Evolutionary conservation across 1,140 invertebrate genomes (phyloP).

Genomic region (Camponotus vicinus): DNA sequence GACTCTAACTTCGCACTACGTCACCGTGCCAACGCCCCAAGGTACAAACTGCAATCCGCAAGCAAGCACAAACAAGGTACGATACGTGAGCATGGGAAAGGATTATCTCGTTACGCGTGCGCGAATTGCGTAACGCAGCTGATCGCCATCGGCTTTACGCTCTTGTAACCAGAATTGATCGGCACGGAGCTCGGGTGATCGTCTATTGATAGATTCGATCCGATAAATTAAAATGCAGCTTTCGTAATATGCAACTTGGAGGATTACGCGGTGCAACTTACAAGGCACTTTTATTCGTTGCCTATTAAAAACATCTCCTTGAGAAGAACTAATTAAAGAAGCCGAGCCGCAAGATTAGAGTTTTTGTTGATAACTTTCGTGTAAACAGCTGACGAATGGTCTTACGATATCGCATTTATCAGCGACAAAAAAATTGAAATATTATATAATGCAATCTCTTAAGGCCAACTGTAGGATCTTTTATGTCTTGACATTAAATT

Average conservation of each 20-base stretch:
- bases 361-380: slow-evolving; percentile 54
- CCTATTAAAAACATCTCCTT: slow-evolving; percentile 13
- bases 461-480: not conserved
- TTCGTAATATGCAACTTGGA: slow-evolving; percentile 58
- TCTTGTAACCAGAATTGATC: slow-evolving; percentile 65
- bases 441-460: slow-evolving; percentile 14
- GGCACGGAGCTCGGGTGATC: slow-evolving; percentile 39
- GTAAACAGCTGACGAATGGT: slow-evolving; percentile 20
- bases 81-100: slow-evolving; percentile 7
- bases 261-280: slow-evolving; percentile 6
- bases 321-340: slow-evolving; percentile 56
- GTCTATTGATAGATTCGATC: slow-evolving; percentile 54
- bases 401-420: not conserved
- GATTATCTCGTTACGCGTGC: slow-evolving; percentile 64
- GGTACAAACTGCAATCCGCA: slow-evolving; percentile 51
- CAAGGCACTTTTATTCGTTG: slow-evolving; percentile 56
- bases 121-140: slow-evolving; percentile 66
- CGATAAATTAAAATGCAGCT: slow-evolving; percentile 66
- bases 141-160: slow-evolving; percentile 65
- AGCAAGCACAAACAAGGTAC: slow-evolving; percentile 54
- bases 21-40: slow-evolving; percentile 4
- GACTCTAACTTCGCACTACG: slow-evolving; percentile 56
- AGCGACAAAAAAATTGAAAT: slow-evolving; percentile 10
- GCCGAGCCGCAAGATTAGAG: slow-evolving; percentile 34
- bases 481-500: not conserved